phyloP scores from a whole-genome alignment of 2,113 vertebrate species.

The Daboia siamensis region DNA sequence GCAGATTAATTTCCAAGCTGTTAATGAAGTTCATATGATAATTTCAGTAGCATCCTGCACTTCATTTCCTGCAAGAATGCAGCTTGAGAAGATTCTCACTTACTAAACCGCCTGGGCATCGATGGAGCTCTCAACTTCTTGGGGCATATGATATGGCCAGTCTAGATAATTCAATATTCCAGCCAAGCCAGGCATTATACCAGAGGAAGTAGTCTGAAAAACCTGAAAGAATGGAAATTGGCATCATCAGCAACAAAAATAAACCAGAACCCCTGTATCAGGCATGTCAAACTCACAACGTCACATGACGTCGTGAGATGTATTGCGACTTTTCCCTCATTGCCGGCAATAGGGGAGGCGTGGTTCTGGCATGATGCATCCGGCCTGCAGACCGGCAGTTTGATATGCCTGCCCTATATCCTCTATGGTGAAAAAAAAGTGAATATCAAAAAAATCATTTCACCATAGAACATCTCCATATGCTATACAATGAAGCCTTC shows the following conservation, averaged over 20 bases:
- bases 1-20: neutral
- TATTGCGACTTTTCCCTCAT: no score
- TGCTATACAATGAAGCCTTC: neutral
- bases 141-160: constrained; percentile 5
- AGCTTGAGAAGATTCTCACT: constrained; percentile 7
- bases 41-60: neutral
- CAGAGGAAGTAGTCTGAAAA: constrained; percentile 28
- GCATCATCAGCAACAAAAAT: neutral
- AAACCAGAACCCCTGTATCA: neutral
- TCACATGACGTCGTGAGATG: no score
- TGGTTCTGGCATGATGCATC: no score
- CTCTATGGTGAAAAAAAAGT: neutral
- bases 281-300: no score
- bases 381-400: no score
- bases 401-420: no score
- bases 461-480: neutral
- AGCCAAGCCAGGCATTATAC: constrained; percentile 44
- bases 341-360: no score
- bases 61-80: neutral
- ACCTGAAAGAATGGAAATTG: constrained; percentile 1
- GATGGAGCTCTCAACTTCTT: constrained; percentile 32
- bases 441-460: no score
- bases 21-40: neutral
- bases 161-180: constrained; percentile 59
- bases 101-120: constrained; percentile 45